Evolutionary conservation across 2,888 invertebrate genomes (phyloP).

Genomic region (Asteroscopus sphinx): DNA sequence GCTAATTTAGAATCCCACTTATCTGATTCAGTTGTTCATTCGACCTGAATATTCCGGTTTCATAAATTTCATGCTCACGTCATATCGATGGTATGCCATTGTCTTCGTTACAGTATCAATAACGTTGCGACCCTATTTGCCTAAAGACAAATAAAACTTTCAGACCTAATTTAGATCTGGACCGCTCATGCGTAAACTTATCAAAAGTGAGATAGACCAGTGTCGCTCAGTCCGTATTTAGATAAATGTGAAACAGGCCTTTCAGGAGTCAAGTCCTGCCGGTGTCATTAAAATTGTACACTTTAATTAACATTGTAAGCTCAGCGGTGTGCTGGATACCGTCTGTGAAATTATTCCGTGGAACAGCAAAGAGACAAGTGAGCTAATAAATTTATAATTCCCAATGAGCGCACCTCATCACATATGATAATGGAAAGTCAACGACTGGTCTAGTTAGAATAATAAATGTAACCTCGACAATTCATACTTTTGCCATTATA

Average conservation of each 20-base stretch:
- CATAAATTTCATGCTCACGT: slow-evolving; percentile 78
- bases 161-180: slow-evolving; percentile 58
- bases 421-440: slow-evolving; percentile 81
- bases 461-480: slow-evolving; percentile 64
- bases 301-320: slow-evolving; percentile 70
- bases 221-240: slow-evolving; percentile 64
- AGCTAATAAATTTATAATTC: slow-evolving; percentile 79
- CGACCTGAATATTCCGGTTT: slow-evolving; percentile 83
- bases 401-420: slow-evolving; percentile 72
- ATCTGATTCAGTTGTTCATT: slow-evolving; percentile 86
- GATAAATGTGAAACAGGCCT: slow-evolving; percentile 67
- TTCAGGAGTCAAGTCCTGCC: slow-evolving; percentile 59
- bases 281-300: slow-evolving; percentile 64
- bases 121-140: slow-evolving; percentile 57
- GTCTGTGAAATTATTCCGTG: slow-evolving; percentile 61
- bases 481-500: slow-evolving; percentile 45
- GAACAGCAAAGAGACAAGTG: slow-evolving; percentile 58
- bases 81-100: slow-evolving; percentile 77
- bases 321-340: slow-evolving; percentile 57
- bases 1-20: slow-evolving; percentile 83
- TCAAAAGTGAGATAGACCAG: slow-evolving; percentile 68
- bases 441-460: slow-evolving; percentile 68
- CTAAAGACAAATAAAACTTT: slow-evolving; percentile 61
- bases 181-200: slow-evolving; percentile 60
- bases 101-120: slow-evolving; percentile 69